Conservation (phyloP, 2,113 vertebrate species). For the Paradisaea rubra region DNA sequence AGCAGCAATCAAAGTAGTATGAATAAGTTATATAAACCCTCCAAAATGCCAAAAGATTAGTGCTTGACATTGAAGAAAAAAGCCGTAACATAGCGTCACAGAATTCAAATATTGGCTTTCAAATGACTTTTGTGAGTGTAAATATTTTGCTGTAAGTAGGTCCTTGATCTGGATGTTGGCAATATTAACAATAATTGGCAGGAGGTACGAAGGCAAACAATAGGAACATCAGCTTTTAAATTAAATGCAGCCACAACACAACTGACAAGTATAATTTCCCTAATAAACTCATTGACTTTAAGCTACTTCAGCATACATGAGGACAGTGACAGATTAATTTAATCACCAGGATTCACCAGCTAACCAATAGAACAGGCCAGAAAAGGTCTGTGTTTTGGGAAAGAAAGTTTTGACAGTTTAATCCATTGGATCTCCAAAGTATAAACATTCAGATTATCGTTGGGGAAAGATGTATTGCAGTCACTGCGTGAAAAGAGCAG, state of each 20-base stretch:
- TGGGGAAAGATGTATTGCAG: background rate
- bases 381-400: background rate
- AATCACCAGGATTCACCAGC: background rate
- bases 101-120: conserved; percentile 17
- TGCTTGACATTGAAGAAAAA: background rate
- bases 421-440: background rate
- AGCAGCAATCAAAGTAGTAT: background rate
- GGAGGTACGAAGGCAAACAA: conserved; percentile 8
- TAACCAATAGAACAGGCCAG: background rate
- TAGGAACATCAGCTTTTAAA: conserved; percentile 7
- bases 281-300: background rate
- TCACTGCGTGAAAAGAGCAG: background rate
- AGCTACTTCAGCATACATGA: background rate
- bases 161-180: conserved; percentile 34
- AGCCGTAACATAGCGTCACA: background rate
- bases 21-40: background rate
- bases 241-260: background rate
- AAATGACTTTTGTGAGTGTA: background rate
- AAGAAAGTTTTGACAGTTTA: background rate
- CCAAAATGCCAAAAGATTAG: background rate
- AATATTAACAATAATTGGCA: conserved; percentile 39
- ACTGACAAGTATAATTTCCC: background rate
- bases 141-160: conserved; percentile 40
- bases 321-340: background rate
- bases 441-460: background rate